Conservation (phyloP, 2,113 vertebrate genomes). For the Ptilorrhoa leucosticta region DNA sequence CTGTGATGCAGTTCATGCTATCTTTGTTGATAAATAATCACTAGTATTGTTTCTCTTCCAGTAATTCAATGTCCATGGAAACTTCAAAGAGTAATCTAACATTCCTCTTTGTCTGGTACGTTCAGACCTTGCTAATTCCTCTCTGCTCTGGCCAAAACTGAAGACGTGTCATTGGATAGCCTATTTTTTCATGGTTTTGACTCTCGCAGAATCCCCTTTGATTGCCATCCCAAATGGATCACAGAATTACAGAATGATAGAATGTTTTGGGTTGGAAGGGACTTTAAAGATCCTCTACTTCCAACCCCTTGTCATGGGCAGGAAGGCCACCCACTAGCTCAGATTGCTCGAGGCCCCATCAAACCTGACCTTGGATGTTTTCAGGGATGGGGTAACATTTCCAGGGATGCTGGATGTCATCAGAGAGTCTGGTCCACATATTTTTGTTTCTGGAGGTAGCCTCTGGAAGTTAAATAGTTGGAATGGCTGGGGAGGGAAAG, state of each 20-base stretch:
- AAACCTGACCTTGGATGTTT: neutral
- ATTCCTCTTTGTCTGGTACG: neutral
- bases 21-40: neutral
- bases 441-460: neutral
- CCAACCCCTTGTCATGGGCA: neutral
- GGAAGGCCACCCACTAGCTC: neutral
- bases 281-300: neutral
- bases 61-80: neutral
- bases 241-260: neutral
- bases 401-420: neutral
- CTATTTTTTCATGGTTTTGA: neutral
- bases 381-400: neutral
- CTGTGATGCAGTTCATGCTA: neutral
- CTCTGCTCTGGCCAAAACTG: neutral
- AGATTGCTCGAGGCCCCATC: neutral
- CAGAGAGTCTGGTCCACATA: neutral
- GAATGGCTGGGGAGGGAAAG: neutral
- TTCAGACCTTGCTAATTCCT: neutral
- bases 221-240: neutral
- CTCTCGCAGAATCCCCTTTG: accelerated
- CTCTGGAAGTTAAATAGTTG: neutral
- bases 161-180: neutral
- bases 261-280: neutral
- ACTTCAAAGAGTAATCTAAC: neutral
- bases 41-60: neutral